Base-by-base conservation (phyloP, 2,797 vertebrate species). In the Sebastes hubbsi region DNA sequence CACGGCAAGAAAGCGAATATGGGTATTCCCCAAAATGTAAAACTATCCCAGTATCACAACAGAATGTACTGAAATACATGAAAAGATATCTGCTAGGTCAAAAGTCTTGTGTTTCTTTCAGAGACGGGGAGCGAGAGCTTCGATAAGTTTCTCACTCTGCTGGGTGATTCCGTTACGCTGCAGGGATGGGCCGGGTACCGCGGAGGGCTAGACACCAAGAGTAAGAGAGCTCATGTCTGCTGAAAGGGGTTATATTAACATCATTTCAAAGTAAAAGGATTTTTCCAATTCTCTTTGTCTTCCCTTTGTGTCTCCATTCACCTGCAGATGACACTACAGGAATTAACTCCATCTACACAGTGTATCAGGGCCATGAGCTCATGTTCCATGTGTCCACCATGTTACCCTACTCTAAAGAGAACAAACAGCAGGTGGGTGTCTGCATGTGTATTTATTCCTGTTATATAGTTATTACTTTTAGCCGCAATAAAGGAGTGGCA, bases 331-430 rank as follows among this genome's bases (percentile, higher is more conserved):
- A 98, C 91, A 99, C 99, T 93, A 99, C 99, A 88, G 99, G 99
- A 93, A 97, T 96, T 18, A 94, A 95, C 88, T 99, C 99, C 76
- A 96, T 99, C 91, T 99, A 99, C 91, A 99, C 98, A 0, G 96
- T 99, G 86, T 99, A 99, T 94, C 98, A 99, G 94, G 98, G 99
- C 77, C 98, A 99, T 64, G 98, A 99, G 95, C 98, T 99, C 89
- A 99, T 99, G 98, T 99, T 99, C 91, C 99, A 99, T 2, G 97
- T 99, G 79, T 99, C 99, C 77, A 99, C 99, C 84, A 98, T 99
- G 98, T 91, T 99, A 81, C 99, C 99, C 0, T 99, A 99, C 90
- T 99, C 99, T 69, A 99, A 97, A 95, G 99, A 99, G 90, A 99
- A 99, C 94, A 99, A 97, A 81, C 99, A 99, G 90, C 99, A 99